A percentile compares a stretch with the other conserved stretches of the same genome.
These are phyloP conservation scores for Caerostris extrusa DNA, from an alignment of 1,140 invertebrate genomes.

Conservation along the genomic window DNA sequence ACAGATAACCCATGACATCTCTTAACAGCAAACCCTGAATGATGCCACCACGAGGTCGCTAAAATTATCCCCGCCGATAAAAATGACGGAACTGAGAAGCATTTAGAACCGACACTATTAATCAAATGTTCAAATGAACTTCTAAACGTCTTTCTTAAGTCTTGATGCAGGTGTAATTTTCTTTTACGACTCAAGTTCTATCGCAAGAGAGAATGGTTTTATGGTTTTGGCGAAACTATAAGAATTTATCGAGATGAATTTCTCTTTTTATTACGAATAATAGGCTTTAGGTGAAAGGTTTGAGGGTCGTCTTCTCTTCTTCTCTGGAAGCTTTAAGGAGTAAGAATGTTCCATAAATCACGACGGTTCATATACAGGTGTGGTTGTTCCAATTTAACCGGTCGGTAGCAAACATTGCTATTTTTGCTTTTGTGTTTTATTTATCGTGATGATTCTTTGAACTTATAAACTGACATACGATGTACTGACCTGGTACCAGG, in stretches of 20 bases:
- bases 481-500: conserved; percentile 33
- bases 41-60: background rate
- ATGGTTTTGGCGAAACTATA: conserved; percentile 67
- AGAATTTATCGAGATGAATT: conserved; percentile 65
- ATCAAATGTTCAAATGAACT: conserved; percentile 53
- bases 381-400: conserved; percentile 67
- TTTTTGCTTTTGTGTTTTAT: conserved; percentile 47
- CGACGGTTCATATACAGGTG: conserved; percentile 39
- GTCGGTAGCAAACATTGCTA: conserved; percentile 46
- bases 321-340: conserved; percentile 47
- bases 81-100: conserved; percentile 65
- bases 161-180: conserved; percentile 50
- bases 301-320: conserved; percentile 7
- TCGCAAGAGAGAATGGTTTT: conserved; percentile 57
- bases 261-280: conserved; percentile 54
- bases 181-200: conserved; percentile 55
- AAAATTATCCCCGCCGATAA: conserved; percentile 67
- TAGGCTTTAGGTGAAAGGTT: conserved; percentile 55
- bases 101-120: conserved; percentile 50
- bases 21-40: conserved; percentile 18
- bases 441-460: conserved; percentile 48
- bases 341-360: conserved; percentile 60
- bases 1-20: conserved; percentile 68
- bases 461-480: conserved; percentile 39
- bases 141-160: conserved; percentile 55